Evolutionary conservation across 1,140 invertebrate species (phyloP).

Genomic region (Danaus plexippus): DNA sequence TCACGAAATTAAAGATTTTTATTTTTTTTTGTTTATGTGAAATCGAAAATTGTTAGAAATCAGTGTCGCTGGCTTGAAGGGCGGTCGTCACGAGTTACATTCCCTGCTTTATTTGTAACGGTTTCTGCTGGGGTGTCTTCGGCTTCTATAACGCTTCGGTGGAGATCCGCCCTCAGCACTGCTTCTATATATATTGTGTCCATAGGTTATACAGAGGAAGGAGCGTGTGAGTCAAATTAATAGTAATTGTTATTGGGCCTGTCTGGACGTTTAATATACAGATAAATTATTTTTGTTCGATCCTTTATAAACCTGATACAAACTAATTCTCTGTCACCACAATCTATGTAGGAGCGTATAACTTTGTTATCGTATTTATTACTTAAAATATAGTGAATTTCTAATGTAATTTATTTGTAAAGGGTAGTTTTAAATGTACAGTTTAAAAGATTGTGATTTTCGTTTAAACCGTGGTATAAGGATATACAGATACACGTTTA

Average conservation of each 20-base stretch:
- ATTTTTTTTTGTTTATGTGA: no score
- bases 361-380: conserved; percentile 63
- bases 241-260: conserved; percentile 3
- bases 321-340: conserved; percentile 12
- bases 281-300: conserved; percentile 4
- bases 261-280: not conserved
- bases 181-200: conserved; percentile 18
- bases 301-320: not conserved
- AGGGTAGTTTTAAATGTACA: conserved; percentile 45
- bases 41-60: conserved; percentile 23
- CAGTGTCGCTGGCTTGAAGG: conserved; percentile 21
- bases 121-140: conserved; percentile 28
- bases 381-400: conserved; percentile 58
- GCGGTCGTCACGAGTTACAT: conserved; percentile 38
- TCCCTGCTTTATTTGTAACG: conserved; percentile 30
- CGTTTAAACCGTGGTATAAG: conserved; percentile 2
- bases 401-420: conserved; percentile 64
- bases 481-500: not conserved
- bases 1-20: no score
- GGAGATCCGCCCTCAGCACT: conserved; percentile 21
- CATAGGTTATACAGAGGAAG: conserved; percentile 14
- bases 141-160: conserved; percentile 25
- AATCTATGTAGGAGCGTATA: conserved; percentile 33
- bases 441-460: conserved; percentile 21
- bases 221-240: not conserved